Evolutionary conservation across 2,888 invertebrate species (phyloP).

Genomic region (Sphaerophoria taeniata): DNA sequence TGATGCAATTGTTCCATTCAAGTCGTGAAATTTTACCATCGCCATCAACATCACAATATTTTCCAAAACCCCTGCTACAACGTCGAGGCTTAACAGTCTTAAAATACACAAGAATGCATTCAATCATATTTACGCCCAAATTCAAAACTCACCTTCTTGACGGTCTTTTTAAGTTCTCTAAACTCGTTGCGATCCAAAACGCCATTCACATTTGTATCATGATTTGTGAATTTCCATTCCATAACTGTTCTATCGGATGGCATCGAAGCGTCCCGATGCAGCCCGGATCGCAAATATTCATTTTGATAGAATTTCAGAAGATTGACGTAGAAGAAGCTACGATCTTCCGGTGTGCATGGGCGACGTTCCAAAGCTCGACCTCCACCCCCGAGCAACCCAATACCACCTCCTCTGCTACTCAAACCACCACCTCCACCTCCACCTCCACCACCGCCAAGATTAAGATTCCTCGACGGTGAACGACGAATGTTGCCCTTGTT

Average conservation of each 20-base stretch:
- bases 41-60: slow-evolving; percentile 92
- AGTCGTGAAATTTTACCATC: slow-evolving; percentile 90
- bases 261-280: slow-evolving; percentile 72
- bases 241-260: slow-evolving; percentile 85
- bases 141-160: slow-evolving; percentile 87
- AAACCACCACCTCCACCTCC: no score
- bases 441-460: slow-evolving; percentile 33
- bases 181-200: slow-evolving; percentile 92
- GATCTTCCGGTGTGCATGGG: slow-evolving; percentile 90
- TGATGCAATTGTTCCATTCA: slow-evolving; percentile 95
- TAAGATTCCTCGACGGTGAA: slow-evolving; percentile 84
- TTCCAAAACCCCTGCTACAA: slow-evolving; percentile 94
- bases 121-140: slow-evolving; percentile 34
- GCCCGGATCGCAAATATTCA: slow-evolving; percentile 86
- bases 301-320: slow-evolving; percentile 93
- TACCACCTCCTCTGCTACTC: no score
- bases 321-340: slow-evolving; percentile 91
- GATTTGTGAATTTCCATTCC: slow-evolving; percentile 94
- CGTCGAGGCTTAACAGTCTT: slow-evolving; percentile 93
- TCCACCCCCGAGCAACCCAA: background rate
- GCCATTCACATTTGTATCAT: slow-evolving; percentile 92
- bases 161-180: slow-evolving; percentile 90
- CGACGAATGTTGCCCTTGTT: slow-evolving; percentile 86
- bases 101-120: background rate
- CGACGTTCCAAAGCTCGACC: slow-evolving; percentile 77